Base-by-base conservation (phyloP, 2,113 vertebrate genomes). In the Nibea coibor region DNA sequence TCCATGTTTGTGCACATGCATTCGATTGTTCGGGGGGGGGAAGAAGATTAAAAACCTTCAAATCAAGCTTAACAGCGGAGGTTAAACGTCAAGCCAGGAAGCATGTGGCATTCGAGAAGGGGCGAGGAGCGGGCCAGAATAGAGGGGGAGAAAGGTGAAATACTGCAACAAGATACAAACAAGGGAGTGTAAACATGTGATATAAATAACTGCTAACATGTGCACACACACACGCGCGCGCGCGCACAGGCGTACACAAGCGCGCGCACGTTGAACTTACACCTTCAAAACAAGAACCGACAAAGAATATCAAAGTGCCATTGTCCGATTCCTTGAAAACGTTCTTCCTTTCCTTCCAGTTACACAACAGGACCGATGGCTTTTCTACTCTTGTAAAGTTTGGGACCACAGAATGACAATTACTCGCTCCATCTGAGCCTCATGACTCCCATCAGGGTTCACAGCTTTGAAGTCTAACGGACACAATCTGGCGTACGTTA, bases 191-290 rank as follows among this genome's bases (percentile, higher is more conserved):
- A 93, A 93, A 91, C 84, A 88, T 73, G 76, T 79, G 87, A 75
- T 93, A 91, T 83, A 94, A 93, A 93, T 93, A 93, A 85, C 90
- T 50, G 45, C 54, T 42, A 72, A 72, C 78, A 56, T 19, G 59
- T 70, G 70, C 73, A 66, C 35, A 2, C 35, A 39, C 35, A 39
- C 7, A 35, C 35, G 8, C 35, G 8, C 58, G 70, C 73, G 63
- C 47, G 35, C 14, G 14, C 72, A 75, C 31, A 2, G 6, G 57
- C 73, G 1, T 54, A 69, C 80, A 80, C 78, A 84, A 56, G 45
- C 24, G 15, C 48, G 31, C 51, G 56, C 20, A n/a, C 58, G 19
- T 4, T 81, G 72, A 76, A 72, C 62, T 53, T 79, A 22, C 76
- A 80, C 82, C 73, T 78, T 64, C 67, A 80, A 84, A 90, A 91